Percentiles rank a stretch among this genome's conserved stretches.
Evolutionary conservation across 2,113 vertebrate species (phyloP).

Genomic region (Puma concolor): DNA sequence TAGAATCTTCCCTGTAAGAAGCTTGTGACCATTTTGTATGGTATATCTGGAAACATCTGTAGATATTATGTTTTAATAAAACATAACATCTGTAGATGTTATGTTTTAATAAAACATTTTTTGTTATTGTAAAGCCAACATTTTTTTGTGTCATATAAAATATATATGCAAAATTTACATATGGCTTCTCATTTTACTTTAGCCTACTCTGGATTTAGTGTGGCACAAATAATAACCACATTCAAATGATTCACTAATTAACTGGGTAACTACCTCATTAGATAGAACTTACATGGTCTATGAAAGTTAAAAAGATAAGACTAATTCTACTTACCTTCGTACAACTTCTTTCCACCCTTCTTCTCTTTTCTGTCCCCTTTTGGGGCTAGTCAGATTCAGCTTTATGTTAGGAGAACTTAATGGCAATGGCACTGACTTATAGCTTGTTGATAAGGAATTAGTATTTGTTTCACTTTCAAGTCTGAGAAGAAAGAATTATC

Average conservation of each 20-base stretch:
- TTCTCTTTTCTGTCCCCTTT: slow-evolving; percentile 98
- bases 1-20: slow-evolving; percentile 86
- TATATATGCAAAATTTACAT: slow-evolving; percentile 2
- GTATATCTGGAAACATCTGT: slow-evolving; percentile 89
- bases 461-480: slow-evolving; percentile 89
- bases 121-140: slow-evolving; percentile 87
- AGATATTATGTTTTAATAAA: slow-evolving; percentile 93
- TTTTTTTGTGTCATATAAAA: slow-evolving; percentile 38
- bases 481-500: slow-evolving; percentile 78
- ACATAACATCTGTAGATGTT: slow-evolving; percentile 92
- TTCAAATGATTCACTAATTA: slow-evolving; percentile 54
- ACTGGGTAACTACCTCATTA: neutral
- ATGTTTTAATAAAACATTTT: slow-evolving; percentile 93
- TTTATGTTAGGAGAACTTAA: slow-evolving; percentile 94
- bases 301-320: slow-evolving; percentile 12
- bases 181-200: slow-evolving; percentile 48
- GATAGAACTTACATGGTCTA: neutral
- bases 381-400: slow-evolving; percentile 97
- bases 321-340: slow-evolving; percentile 88
- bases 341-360: slow-evolving; percentile 99
- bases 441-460: slow-evolving; percentile 90
- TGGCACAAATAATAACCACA: slow-evolving; percentile 14
- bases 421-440: slow-evolving; percentile 95
- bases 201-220: slow-evolving; percentile 10
- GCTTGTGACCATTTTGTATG: slow-evolving; percentile 90